phyloP scores from a whole-genome alignment of 2,888 invertebrate genomes.

The Nymphalis polychloros region DNA sequence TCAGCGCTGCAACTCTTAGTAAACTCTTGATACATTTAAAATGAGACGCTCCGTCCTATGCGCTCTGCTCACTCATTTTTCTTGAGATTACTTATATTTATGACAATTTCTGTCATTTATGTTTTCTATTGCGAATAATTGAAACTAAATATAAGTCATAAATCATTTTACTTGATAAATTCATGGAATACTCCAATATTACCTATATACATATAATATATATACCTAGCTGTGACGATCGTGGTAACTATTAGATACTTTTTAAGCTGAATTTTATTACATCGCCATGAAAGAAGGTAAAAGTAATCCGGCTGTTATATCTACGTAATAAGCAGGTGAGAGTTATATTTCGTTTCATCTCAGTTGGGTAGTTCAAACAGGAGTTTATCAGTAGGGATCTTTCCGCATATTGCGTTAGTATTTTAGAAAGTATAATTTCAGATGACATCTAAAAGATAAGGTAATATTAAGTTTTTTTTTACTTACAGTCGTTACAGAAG shows the following conservation, averaged over 20 bases:
- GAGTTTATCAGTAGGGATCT: conserved; percentile 24
- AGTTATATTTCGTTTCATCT: conserved; percentile 55
- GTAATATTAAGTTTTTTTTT: background rate
- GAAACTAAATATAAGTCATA: background rate
- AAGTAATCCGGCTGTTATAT: conserved; percentile 65
- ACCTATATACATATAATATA: no score
- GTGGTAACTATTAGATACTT: conserved; percentile 50
- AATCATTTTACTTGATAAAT: conserved; percentile 19
- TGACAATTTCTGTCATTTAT: conserved; percentile 44
- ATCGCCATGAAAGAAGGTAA: conserved; percentile 76
- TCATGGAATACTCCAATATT: conserved; percentile 12
- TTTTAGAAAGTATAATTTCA: conserved; percentile 1
- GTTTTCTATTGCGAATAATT: conserved; percentile 31
- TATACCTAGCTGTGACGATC: conserved; percentile 29
- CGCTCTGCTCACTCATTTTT: conserved; percentile 53
- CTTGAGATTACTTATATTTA: conserved; percentile 55
- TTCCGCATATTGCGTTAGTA: conserved; percentile 13
- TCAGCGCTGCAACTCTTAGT: conserved; percentile 58
- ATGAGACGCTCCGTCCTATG: conserved; percentile 55
- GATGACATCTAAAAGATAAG: background rate
- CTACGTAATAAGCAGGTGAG: conserved; percentile 41
- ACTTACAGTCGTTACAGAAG: background rate
- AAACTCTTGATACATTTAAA: conserved; percentile 76
- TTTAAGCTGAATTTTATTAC: conserved; percentile 82
- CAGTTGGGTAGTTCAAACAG: conserved; percentile 33